Evolutionary conservation across 1,140 invertebrate species (phyloP), one percentile per base, ranked within the genome.

Genomic region (Fopius arisanus): DNA sequence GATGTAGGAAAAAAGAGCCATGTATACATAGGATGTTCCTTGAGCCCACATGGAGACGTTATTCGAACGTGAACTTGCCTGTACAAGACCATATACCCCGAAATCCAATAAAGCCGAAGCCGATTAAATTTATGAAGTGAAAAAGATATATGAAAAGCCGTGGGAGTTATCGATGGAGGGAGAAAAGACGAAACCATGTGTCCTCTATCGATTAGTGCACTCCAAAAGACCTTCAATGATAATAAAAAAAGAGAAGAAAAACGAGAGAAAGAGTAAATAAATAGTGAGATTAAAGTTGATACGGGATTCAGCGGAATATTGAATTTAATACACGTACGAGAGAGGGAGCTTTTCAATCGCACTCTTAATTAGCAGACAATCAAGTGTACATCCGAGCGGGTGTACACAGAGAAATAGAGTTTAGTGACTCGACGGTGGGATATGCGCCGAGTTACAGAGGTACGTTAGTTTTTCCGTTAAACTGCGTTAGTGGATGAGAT

Each of bases 101-200:
- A 79, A 83, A 86, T 84, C 81, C 85, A 86, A 86, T 87, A 87
- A 85, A 82, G 79, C 67, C 77, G 78, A 80, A 83, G 79, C 78
- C 83, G 81, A 86, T 87, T 86, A 86, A 87, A 87, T 86, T 86
- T 83, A 82, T 85, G 82, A 83, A 83, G 81, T 86, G 80, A 84
- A 84, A 87, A 85, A 83, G 77, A 76, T 80, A 40, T 67, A 79
- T 80, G 80, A 81, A 82, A 81, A 81, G 76, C 76, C 68, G 70
- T 67, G 21, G 48, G 75, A 77, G 78, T 80, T 76, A 76, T 72
- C 54, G 68, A 68, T 21, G 26, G 68, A 67, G 70, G 19, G 54
- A 70, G 12, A 70, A 51, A 70, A 19, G 33, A 41, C 4, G 21
- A 51, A 28, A 59, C 48, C 33, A 59, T 54, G 26, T 48, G 43